Base-by-base conservation (phyloP, 2,888 invertebrate species). In the Lydus trimaculatus region DNA sequence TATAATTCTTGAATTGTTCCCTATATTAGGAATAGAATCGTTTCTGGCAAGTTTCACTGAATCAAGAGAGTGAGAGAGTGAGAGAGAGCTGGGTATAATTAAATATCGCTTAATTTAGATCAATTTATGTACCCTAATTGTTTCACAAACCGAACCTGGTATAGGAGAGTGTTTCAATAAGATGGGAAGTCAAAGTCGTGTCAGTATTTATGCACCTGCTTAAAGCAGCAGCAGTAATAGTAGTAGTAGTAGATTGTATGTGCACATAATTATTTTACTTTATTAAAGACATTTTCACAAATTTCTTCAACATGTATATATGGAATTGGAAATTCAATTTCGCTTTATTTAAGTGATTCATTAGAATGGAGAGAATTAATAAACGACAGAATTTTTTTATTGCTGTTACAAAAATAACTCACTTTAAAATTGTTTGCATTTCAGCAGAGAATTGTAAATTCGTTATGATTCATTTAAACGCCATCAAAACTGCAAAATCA, bases 71-170 rank as follows among this genome's bases (percentile, higher is more conserved):
- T n/a, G n/a, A n/a, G n/a, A n/a, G n/a, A n/a, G n/a, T n/a, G n/a
- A n/a, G n/a, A 76, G 75, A 74, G 75, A 71, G 70, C 66, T n/a
- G 71, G n/a, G 68, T 63, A 75, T 81, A 82, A 82, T 82, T 81
- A 82, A 80, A 81, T 80, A 79, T 78, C 80, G 80, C 80, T 81
- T 80, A 80, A 81, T 82, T 82, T 75, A 75, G 79, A 80, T 80
- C 81, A 79, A 81, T 81, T 82, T 82, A 81, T 81, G 80, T 75
- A 78, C 78, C 78, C 78, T 78, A 76, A 75, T 76, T 76, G 76
- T 76, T 78, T 75, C 73, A 74, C 74, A 78, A 78, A 75, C 73
- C 74, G 73, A 75, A 70, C 64, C 72, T 68, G 73, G 72, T 67
- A 69, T 64, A 76, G 71, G 73, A 70, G 66, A 63, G 63, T 62